A percentile compares a stretch with the other conserved stretches of the same genome.
These are phyloP conservation scores for Coenonympha arcania DNA, from an alignment of 2,888 invertebrate species.

Conservation along the genomic window DNA sequence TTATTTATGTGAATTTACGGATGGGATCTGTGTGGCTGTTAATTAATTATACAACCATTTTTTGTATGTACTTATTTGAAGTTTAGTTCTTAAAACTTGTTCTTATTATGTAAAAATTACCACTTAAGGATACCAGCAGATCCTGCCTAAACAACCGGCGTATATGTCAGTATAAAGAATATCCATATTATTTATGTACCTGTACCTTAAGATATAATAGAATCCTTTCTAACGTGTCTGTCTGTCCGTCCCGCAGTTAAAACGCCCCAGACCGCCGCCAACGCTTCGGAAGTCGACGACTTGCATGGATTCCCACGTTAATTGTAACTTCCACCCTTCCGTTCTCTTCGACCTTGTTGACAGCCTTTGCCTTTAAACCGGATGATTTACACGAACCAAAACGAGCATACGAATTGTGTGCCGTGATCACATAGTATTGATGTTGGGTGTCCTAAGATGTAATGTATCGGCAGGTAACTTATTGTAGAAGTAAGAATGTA, in stretches of 20 bases:
- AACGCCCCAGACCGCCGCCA: constrained; percentile 27
- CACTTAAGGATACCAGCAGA: no score
- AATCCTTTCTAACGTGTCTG: constrained; percentile 14
- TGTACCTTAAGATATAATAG: background rate
- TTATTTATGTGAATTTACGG: no score
- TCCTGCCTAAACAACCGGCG: background rate
- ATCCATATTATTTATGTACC: background rate
- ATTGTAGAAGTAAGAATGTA: background rate
- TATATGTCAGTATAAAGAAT: background rate
- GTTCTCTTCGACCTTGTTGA: constrained; percentile 2
- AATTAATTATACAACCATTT: no score
- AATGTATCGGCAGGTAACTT: background rate
- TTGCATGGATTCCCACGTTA: constrained; percentile 37
- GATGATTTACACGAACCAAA: background rate
- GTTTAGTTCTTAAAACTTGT: no score
- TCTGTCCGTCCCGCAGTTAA: constrained; percentile 31
- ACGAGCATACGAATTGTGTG: background rate
- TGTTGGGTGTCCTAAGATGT: background rate
- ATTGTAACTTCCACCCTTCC: background rate
- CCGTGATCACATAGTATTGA: background rate
- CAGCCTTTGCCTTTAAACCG: constrained; percentile 8
- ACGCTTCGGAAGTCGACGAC: constrained; percentile 30
- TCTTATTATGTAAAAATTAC: no score
- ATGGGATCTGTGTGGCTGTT: no score
- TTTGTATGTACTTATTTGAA: no score